phyloP scores from a whole-genome alignment of 2,888 invertebrate species.

The Tethea ocularis region DNA sequence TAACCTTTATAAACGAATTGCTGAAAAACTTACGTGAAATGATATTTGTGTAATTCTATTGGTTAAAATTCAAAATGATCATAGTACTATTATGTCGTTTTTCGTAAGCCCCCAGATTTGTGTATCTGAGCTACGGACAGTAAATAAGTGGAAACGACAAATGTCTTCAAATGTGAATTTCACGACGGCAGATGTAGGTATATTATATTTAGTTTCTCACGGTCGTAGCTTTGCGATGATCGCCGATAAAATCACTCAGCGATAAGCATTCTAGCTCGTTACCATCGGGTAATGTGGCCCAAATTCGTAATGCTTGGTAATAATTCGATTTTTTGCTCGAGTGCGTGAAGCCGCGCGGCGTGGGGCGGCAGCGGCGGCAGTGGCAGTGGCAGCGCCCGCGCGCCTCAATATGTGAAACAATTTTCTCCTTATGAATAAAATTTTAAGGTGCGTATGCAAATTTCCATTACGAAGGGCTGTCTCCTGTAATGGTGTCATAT shows the following conservation, averaged over 20 bases:
- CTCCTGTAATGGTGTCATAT: constrained; percentile 73
- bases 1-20: too few relatives aligned
- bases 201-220: constrained; percentile 1
- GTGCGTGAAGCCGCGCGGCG: constrained; percentile 45
- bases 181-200: not conserved
- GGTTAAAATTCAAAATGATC: too few relatives aligned
- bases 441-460: constrained; percentile 81
- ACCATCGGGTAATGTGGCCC: constrained; percentile 52
- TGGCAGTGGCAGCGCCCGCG: constrained; percentile 19
- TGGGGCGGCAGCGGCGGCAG: constrained; percentile 10
- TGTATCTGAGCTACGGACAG: not conserved
- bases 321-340: constrained; percentile 76
- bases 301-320: constrained; percentile 63
- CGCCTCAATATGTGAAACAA: constrained; percentile 69
- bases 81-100: too few relatives aligned
- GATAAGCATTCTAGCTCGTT: constrained; percentile 50
- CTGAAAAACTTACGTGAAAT: too few relatives aligned
- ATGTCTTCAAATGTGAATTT: constrained; percentile 6
- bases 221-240: constrained; percentile 17
- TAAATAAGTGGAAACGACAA: constrained; percentile 4
- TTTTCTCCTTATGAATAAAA: constrained; percentile 82
- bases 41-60: too few relatives aligned
- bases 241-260: constrained; percentile 23
- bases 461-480: constrained; percentile 74
- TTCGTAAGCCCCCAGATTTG: too few relatives aligned